phyloP scores from a whole-genome alignment of 2,113 vertebrate species.

The Herpetotheres cachinnans region DNA sequence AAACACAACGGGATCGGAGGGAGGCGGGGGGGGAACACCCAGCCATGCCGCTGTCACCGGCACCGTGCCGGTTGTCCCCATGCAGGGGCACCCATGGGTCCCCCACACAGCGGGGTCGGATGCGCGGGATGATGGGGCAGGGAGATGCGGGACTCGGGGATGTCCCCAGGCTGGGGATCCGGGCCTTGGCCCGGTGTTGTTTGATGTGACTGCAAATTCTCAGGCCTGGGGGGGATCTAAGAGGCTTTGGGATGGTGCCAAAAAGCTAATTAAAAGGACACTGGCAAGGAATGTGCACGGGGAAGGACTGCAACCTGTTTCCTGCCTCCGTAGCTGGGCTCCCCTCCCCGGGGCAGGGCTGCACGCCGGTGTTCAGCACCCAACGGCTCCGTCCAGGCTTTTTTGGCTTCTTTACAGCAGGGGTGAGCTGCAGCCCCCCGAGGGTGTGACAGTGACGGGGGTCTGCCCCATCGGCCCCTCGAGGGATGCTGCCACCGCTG shows the following conservation, averaged over 20 bases:
- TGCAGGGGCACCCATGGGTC: not conserved
- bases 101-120: accelerated
- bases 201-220: not conserved
- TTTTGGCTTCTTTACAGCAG: not conserved
- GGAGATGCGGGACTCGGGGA: not conserved
- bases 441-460: not conserved
- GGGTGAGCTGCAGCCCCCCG: not conserved
- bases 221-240: not conserved
- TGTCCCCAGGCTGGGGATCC: accelerated
- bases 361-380: not conserved
- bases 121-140: not conserved
- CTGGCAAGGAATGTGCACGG: not conserved
- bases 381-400: accelerated
- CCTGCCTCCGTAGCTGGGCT: not conserved
- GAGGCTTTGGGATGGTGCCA: not conserved
- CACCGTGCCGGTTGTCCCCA: not conserved
- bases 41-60: not conserved
- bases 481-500: accelerated
- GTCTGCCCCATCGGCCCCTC: not conserved
- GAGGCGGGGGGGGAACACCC: not conserved
- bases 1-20: constrained; percentile 17
- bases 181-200: accelerated
- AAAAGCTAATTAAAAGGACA: not conserved
- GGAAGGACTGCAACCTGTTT: not conserved
- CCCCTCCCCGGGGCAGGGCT: not conserved